phyloP scores from a whole-genome alignment of 1,140 invertebrate species.

The Bombus impatiens region DNA sequence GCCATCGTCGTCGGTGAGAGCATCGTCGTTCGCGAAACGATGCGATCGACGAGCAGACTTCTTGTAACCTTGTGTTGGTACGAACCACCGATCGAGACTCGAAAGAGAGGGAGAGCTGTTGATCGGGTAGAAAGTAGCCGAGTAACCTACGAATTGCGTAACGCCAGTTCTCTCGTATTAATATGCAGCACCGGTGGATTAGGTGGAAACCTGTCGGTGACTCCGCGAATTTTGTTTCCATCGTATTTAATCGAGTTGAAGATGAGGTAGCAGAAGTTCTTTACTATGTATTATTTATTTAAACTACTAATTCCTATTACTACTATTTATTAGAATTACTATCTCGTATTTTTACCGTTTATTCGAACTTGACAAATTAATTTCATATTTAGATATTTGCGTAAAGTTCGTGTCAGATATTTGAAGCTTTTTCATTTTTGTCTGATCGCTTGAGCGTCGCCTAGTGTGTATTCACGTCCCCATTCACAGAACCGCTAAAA shows the following conservation, averaged over 20 bases:
- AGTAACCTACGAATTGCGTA: conserved; percentile 63
- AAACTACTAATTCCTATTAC: no score
- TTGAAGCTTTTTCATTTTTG: no score
- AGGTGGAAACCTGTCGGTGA: not conserved
- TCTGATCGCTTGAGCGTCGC: no score
- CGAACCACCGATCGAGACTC: not conserved
- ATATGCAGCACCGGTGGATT: conserved; percentile 26
- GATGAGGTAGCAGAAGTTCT: no score
- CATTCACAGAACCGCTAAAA: not conserved
- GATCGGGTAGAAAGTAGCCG: conserved; percentile 66
- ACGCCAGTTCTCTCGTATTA: conserved; percentile 41
- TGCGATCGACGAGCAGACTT: not conserved
- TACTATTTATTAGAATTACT: no score
- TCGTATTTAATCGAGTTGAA: not conserved
- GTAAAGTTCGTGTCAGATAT: no score
- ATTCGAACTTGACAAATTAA: no score
- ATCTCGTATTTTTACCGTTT: no score
- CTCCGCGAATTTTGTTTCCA: not conserved
- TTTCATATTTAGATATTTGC: no score
- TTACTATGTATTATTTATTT: no score
- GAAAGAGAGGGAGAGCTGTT: conserved; percentile 4
- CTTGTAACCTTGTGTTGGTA: conserved; percentile 41
- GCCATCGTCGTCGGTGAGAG: conserved; percentile 3
- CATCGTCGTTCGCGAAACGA: not conserved
- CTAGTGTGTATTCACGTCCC: no score